Percentiles rank a stretch among this genome's conserved stretches.
Conservation (phyloP, 2,113 vertebrate genomes). For the Peromyscus maniculatus region DNA sequence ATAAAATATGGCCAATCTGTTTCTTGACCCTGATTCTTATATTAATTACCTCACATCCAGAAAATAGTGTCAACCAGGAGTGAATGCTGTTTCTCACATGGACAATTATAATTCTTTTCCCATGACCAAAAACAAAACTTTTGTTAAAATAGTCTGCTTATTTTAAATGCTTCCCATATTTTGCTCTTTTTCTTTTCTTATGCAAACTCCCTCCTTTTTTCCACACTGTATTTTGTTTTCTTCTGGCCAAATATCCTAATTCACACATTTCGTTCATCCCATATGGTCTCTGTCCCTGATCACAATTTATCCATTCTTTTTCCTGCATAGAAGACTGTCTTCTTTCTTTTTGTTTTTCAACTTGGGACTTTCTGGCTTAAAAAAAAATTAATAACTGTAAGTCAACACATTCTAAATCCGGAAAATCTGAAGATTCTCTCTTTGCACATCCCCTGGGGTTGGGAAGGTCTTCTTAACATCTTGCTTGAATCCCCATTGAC, state of each 20-base stretch:
- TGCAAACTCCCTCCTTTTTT: not conserved
- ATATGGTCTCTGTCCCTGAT: constrained; percentile 1
- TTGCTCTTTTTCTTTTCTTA: not conserved
- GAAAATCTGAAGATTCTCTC: constrained; percentile 28
- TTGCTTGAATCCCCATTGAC: constrained; percentile 24
- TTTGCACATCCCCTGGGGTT: not conserved
- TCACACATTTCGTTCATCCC: constrained; percentile 21
- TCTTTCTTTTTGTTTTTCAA: constrained; percentile 50
- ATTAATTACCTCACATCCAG: not conserved
- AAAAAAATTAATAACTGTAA: constrained; percentile 25
- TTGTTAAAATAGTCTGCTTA: not conserved
- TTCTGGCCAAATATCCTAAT: constrained; percentile 5
- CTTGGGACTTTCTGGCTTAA: constrained; percentile 1
- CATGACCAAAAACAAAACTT: constrained; percentile 47
- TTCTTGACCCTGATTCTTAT: constrained; percentile 29
- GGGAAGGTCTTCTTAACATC: constrained; percentile 49
- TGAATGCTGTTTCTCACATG: not conserved
- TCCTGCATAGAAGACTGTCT: not conserved
- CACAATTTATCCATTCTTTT: constrained; percentile 31
- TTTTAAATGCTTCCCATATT: not conserved
- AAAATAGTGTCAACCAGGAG: not conserved
- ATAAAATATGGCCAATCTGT: constrained; percentile 25
- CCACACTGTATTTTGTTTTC: not conserved
- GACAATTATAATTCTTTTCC: constrained; percentile 41
- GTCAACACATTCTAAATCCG: constrained; percentile 21